Base-by-base conservation (phyloP, 2,888 invertebrate species). In the Himalopsyche anomala region DNA sequence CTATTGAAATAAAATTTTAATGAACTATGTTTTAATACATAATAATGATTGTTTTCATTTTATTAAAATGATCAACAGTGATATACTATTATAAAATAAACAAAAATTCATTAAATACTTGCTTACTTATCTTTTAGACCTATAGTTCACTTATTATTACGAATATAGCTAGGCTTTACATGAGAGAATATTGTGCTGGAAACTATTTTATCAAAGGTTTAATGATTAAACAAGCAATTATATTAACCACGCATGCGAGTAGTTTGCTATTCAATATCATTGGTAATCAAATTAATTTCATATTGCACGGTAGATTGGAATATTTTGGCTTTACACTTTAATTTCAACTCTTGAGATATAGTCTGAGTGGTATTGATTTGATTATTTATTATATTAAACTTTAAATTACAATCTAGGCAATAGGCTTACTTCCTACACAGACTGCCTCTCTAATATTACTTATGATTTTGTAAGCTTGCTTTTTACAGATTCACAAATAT, bases 261-360 rank as follows among this genome's bases (percentile, higher is more conserved):
- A 62, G 62, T 62, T 28, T 62, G 62, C 62, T 62, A 15, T 19
- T 62, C 62, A 62, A 62, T 62, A 62, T 19, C 62, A 19, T 62
- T 62, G 62, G n/a, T 62, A 62, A n/a, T 62, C 19, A 62, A 62
- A 62, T 62, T 62, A 62, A 51, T 62, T 62, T 62, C 28, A 62
- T 62, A 84, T 86, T 84, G 86, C 86, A 86, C 86, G 86, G 86
- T 86, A 86, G 86, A 84, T 86, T 84, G 84, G 42, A 86, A 40
- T 62, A 62, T 62, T 62, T 62, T 62, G 19, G 62, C 62, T 62
- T 62, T 62, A 62, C 62, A 62, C 19, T 62, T 62, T 62, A 28
- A 62, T 62, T 62, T 62, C n/a, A 62, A 62, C 62, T 62, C 62
- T 62, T 62, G 62, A n/a, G 62, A 62, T 11, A 62, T 62, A 62